Evolutionary conservation across 2,113 vertebrate species (phyloP), one percentile per base, ranked within the genome.

Genomic region (Corvus hawaiiensis): DNA sequence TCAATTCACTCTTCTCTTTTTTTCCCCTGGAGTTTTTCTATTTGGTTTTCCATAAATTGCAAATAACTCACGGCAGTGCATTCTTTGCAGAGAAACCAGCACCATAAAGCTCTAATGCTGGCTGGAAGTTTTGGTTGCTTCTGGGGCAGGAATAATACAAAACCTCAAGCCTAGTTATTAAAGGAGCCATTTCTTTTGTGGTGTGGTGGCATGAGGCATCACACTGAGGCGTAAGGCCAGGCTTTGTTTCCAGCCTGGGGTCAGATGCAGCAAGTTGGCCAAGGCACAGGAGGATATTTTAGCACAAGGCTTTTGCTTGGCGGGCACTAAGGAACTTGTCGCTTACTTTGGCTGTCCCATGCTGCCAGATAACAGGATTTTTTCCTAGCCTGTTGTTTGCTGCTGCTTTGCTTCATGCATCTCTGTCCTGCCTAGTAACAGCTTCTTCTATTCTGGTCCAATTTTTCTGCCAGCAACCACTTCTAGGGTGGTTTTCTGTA

Each of bases 391-490:
- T 84, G 56, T 66, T 91, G 61, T 93, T 93, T 54, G 6, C 66
- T 88, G 68, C 79, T 77, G 72, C 85, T 94, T 86, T 95, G 83
- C 71, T 89, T 84, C 13, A 30, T 95, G 80, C 68, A 73, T 92
- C 64, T 93, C 61, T 81, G 41, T 87, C 90, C 93, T 96, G 96
- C 94, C 88, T 96, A 77, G 96, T 96, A 96, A 96, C 96, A 96
- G 73, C 92, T 68, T 90, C 90, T 93, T 96, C 93, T 97, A 95
- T 96, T 96, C 94, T 93, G 56, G 80, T 90, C 88, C 52, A 33
- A 6, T 84, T 91, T 89, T 87, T 81, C 56, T 96, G 96, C 96
- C 94, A 95, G 79, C 73, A 93, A 76, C 88, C 94, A 87, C 86
- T 96, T 93, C 73, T 93, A 46, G 83, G 52, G 64, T 93, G 90